Base-by-base conservation (phyloP, 1,140 invertebrate genomes). In the Riptortus pedestris region DNA sequence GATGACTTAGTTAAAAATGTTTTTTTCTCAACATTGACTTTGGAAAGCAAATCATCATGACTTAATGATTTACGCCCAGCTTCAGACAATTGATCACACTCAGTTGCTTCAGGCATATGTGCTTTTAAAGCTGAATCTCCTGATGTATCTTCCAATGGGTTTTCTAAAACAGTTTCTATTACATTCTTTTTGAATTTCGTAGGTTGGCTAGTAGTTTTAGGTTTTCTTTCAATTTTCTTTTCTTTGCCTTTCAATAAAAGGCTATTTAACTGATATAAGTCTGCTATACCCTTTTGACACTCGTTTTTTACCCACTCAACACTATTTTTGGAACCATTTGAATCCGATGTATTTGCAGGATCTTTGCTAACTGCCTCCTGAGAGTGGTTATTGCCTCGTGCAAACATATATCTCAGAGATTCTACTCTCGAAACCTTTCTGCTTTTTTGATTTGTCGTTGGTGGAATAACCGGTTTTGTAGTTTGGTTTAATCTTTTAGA, bases 341-440 rank as follows among this genome's bases (percentile, higher is more conserved):
- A 57, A 62, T 60, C 22, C 69, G 71, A 29, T 60, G 67, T 9
- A 68, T 70, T 55, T 16, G 51, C 16, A 24, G 22, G 51, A 55
- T 26, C 9, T 70, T 72, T 65, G 16, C 1, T 55, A 1, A 55
- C 51, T 24, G 22, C 12, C 26, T 18, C 2, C 22, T 55, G 51
- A 24, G 28, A 52, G 18, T 28, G 9, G 16, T 27, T 45, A 26
- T 26, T 65, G 16, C 67, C 68, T 29, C 70, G 65, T 11, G 65
- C 67, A 69, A 81, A 80, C 22, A 83, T 69, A 67, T 80, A 79
- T 67, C 80, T 71, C 28, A 83, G 67, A 0, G 79, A 81, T 71
- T 82, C 80, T 4, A 83, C 79, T 27, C 81, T 72, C 11, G 79
- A 79, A 9, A 82, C 73, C 70, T 77, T 76, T 69, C 78, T 77